Evolutionary conservation across 2,797 vertebrate genomes (phyloP), one percentile per base, ranked within the genome.

Genomic region (Tadarida brasiliensis): DNA sequence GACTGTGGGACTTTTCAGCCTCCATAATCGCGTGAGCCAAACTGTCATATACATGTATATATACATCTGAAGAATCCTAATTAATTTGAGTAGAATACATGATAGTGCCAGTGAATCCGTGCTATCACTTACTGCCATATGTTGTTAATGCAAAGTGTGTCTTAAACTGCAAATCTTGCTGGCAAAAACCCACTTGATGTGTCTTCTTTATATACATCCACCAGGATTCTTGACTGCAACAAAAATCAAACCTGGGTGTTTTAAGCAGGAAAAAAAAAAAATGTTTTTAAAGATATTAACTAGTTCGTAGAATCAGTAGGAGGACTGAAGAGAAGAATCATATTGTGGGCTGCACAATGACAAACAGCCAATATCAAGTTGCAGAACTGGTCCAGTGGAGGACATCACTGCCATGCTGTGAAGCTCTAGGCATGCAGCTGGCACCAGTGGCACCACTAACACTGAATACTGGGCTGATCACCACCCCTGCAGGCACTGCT

Each of bases 161-260:
- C 70, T 92, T 70, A 82, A 83, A 54, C 61, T 61, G 77, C 54
- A 88, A 77, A 61, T 77, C 54, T 61, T 88, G 28, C 70, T 77
- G 68, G 67, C 90, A 70, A 76, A 88, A 88, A 20, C 44, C 28
- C 70, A 44, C 39, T 44, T 44, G 30, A 77, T 84, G 24, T 92
- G 14, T 83, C 54, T 68, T 81, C 35, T 59, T 57, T 28, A 24
- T 67, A 26, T 51, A 6, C 24, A 61, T 54, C 61, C 33, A 61
- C 47, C 30, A 65, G 49, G 63, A 71, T 65, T 92, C 63, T 71
- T 70, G 76, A 88, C 3, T 88, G 78, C 54, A 68, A 95, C 54
- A 54, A 33, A 92, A 83, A 88, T 22, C 71, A 77, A 70, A 28
- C 49, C 57, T 44, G 16, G 30, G 30, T 88, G 35, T 88, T 93